Conservation (phyloP, 2,888 invertebrate genomes). For the Ecdyonurus torrentis region DNA sequence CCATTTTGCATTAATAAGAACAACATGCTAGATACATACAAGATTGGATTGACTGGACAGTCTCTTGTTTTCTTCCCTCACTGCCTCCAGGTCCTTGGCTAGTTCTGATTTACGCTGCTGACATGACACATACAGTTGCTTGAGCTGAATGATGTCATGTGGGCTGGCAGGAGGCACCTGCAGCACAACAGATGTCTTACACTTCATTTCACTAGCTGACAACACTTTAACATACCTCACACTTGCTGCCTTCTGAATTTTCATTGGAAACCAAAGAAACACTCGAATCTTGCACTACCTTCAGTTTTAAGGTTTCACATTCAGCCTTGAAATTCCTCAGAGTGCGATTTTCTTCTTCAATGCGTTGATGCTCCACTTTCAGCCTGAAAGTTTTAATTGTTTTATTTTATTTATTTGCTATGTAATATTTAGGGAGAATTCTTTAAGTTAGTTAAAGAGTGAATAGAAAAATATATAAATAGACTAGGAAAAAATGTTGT, state of each 20-base stretch:
- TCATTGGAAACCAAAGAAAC: not conserved
- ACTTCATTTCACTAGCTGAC: too few species aligned
- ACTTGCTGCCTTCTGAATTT: too few species aligned
- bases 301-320: not conserved
- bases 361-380: not conserved
- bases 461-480: too few species aligned
- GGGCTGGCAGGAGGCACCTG: not conserved
- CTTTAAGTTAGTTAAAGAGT: too few species aligned
- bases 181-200: too few species aligned
- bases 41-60: not conserved
- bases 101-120: not conserved
- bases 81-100: not conserved
- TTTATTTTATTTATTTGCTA: too few species aligned
- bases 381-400: too few species aligned
- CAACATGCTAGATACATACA: too few species aligned
- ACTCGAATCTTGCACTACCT: not conserved
- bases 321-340: not conserved
- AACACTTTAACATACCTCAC: too few species aligned
- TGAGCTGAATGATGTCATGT: not conserved
- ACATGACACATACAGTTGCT: not conserved
- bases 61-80: slow-evolving; percentile 1
- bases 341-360: not conserved
- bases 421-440: too few species aligned
- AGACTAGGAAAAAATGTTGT: too few species aligned
- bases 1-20: too few species aligned